Evolutionary conservation across 2,113 vertebrate genomes (phyloP).

Genomic region (Malurus melanocephalus): DNA sequence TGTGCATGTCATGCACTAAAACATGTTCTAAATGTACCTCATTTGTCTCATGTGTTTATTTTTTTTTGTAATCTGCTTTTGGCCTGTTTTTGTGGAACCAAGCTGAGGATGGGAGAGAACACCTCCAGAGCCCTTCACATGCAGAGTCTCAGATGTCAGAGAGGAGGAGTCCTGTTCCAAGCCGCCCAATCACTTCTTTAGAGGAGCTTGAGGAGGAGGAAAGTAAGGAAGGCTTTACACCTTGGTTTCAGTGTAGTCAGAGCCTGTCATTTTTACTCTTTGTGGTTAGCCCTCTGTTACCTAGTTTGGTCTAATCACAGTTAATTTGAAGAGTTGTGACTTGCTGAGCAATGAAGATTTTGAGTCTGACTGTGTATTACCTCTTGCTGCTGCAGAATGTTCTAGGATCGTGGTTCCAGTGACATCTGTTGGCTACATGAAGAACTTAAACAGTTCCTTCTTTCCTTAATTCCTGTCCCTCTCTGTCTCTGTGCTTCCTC

Average conservation of each 20-base stretch:
- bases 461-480: not conserved
- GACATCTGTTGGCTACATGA: not conserved
- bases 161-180: slow-evolving; percentile 5
- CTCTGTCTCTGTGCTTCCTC: not conserved
- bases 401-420: not conserved
- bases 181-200: slow-evolving; percentile 38
- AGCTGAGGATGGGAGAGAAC: slow-evolving; percentile 78
- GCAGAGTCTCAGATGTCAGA: slow-evolving; percentile 59
- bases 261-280: not conserved
- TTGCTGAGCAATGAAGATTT: not conserved
- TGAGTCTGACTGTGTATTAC: not conserved
- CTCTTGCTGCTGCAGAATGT: not conserved
- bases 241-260: not conserved
- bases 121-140: slow-evolving; percentile 48
- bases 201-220: slow-evolving; percentile 88
- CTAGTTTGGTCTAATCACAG: not conserved
- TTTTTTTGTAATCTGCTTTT: not conserved
- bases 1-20: not conserved
- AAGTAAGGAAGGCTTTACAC: slow-evolving; percentile 74
- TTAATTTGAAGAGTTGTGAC: not conserved
- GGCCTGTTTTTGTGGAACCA: not conserved
- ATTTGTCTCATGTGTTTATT: not conserved
- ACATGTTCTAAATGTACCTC: not conserved
- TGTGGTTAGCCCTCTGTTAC: not conserved
- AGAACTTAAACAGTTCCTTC: not conserved